These are phyloP conservation scores for Cantharis flavilabris DNA, from an alignment of 2,888 invertebrate species.

Conservation along the genomic window DNA sequence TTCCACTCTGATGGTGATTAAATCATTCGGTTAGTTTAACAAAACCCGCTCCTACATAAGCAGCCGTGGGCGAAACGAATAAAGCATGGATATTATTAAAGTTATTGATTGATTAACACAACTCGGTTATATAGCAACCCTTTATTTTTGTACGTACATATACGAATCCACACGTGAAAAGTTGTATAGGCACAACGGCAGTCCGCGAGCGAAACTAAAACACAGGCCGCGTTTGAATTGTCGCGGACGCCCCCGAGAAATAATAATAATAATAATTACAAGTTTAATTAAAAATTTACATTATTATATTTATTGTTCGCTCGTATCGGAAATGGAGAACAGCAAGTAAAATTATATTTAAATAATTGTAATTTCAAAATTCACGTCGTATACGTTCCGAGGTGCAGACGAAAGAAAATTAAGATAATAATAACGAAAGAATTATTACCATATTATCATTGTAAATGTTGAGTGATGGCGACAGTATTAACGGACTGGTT, in stretches of 20 bases:
- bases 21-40: constrained; percentile 58
- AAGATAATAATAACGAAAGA: constrained; percentile 22
- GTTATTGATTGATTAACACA: constrained; percentile 57
- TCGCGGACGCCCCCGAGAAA: not conserved
- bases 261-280: too few species aligned
- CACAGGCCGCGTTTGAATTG: not conserved
- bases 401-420: constrained; percentile 17
- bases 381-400: not conserved
- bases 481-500: constrained; percentile 44
- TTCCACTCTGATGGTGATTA: constrained; percentile 56
- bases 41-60: constrained; percentile 49
- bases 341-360: not conserved
- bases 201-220: not conserved
- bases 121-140: constrained; percentile 36
- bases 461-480: constrained; percentile 32
- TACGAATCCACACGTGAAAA: constrained; percentile 12
- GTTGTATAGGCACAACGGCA: not conserved
- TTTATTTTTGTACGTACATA: constrained; percentile 16
- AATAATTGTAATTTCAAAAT: not conserved
- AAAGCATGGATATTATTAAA: constrained; percentile 48
- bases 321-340: not conserved
- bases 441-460: constrained; percentile 31
- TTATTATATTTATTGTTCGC: too few species aligned
- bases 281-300: too few species aligned
- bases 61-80: constrained; percentile 46